Conservation (phyloP, 2,888 invertebrate genomes). For the Parnassius apollo region DNA sequence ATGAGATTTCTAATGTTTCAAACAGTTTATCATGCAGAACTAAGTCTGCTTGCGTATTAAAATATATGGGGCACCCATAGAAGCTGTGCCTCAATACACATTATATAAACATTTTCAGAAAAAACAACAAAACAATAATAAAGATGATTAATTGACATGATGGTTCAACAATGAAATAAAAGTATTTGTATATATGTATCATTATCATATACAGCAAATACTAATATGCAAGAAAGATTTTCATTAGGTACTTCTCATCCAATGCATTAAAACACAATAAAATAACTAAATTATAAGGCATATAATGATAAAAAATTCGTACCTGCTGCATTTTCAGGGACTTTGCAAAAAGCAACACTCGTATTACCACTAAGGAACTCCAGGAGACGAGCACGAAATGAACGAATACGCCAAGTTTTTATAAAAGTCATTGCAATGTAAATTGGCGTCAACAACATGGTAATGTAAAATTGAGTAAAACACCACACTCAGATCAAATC, state of each 20-base stretch:
- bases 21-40: no score
- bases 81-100: no score
- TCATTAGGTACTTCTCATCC: no score
- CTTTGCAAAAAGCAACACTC: slow-evolving; percentile 82
- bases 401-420: slow-evolving; percentile 89
- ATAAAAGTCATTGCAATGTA: slow-evolving; percentile 92
- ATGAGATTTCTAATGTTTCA: no score
- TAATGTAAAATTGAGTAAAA: slow-evolving; percentile 35
- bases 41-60: no score
- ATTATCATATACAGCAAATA: not conserved
- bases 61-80: no score
- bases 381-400: slow-evolving; percentile 85
- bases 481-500: slow-evolving; percentile 13
- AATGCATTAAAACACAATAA: not conserved
- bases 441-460: slow-evolving; percentile 89
- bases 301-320: slow-evolving; percentile 26
- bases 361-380: slow-evolving; percentile 81
- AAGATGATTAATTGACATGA: no score
- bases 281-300: no score
- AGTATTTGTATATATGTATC: no score
- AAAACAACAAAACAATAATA: no score
- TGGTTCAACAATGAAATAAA: no score
- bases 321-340: slow-evolving; percentile 78
- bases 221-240: not conserved
- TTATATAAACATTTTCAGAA: no score